Evolutionary conservation across 2,888 invertebrate genomes (phyloP).

Genomic region (Eudemis profundana): DNA sequence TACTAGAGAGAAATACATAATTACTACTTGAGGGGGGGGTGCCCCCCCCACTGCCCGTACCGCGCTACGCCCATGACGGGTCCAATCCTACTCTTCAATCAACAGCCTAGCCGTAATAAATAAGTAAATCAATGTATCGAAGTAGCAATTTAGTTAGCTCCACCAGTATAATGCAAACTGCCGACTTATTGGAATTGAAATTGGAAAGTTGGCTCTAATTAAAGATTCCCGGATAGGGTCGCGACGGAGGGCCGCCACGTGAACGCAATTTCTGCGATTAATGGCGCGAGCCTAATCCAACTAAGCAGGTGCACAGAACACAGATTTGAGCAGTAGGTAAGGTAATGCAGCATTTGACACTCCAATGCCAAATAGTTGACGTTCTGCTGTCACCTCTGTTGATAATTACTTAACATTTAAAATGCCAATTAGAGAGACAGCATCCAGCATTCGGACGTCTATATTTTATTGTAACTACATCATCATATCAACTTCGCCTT

Average conservation of each 20-base stretch:
- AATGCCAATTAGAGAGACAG: too few species aligned
- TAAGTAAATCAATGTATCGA: constrained; percentile 32
- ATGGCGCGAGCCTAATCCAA: constrained; percentile 81
- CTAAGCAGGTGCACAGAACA: constrained; percentile 73
- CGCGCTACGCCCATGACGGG: too few species aligned
- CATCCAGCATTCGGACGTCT: too few species aligned
- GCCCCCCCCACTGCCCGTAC: too few species aligned
- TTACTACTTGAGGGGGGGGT: too few species aligned
- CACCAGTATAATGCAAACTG: constrained; percentile 33
- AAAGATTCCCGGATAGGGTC: constrained; percentile 70
- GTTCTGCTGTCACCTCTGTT: too few species aligned
- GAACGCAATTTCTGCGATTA: constrained; percentile 81
- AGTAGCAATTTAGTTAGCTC: constrained; percentile 34
- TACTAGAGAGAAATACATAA: too few species aligned
- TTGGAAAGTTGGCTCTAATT: constrained; percentile 79
- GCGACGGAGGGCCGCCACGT: constrained; percentile 57
- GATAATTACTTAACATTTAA: too few species aligned
- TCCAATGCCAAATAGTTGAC: too few species aligned
- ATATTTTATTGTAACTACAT: too few species aligned
- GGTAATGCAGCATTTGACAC: neutral
- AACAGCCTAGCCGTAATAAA: neutral
- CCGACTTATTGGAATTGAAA: constrained; percentile 62
- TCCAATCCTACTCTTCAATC: too few species aligned
- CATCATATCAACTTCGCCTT: too few species aligned
- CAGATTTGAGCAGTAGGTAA: constrained; percentile 18